Evolutionary conservation across 2,888 invertebrate species (phyloP), one percentile per base, ranked within the genome.

Genomic region (Ochropleura leucogaster): DNA sequence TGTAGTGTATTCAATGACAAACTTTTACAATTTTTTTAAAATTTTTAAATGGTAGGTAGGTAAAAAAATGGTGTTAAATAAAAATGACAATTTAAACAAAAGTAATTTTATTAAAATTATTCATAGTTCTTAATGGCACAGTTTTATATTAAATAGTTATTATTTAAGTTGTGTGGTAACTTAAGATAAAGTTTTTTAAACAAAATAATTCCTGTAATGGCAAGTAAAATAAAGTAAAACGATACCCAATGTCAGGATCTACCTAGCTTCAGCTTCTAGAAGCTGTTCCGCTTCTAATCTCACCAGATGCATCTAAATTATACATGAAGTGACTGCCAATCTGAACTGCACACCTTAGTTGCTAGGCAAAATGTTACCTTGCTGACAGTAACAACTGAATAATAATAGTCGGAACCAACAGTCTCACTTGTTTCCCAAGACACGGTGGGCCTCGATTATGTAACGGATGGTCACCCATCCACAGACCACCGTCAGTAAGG

Each of bases 81-180:
- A 59, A 72, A 64, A 14, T 0, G 18, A 47, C 20, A 79, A 20
- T 3, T 53, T 44, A 44, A 62, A 57, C 44, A 65, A 70, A 64
- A 44, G 10, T 40, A 68, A n/a, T 74, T 77, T 80, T 70, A 70
- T 80, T 74, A 57, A 68, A 65, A 65, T 62, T 64, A 79, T 67
- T 77, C 10, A 53, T 78, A 53, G 64, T 67, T 59, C 10, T 44
- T 66, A 62, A 83, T 80, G 80, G 84, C 80, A 80, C 84, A 10
- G 65, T 83, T 83, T 83, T 51, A 44, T 62, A 72, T 20, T 65
- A 60, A 44, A 30, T 65, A 78, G 14, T 12, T 55, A 53, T n/a
- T 64, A 76, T n/a, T 30, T 30, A 30, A 69, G 12, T 53, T 49
- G n/a, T 49, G 67, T 67, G 59, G 62, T 59, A 72, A 65, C 59